Evolutionary conservation across 1,140 invertebrate species (phyloP), one percentile per base, ranked within the genome.

Genomic region (Teleopsis dalmanni): DNA sequence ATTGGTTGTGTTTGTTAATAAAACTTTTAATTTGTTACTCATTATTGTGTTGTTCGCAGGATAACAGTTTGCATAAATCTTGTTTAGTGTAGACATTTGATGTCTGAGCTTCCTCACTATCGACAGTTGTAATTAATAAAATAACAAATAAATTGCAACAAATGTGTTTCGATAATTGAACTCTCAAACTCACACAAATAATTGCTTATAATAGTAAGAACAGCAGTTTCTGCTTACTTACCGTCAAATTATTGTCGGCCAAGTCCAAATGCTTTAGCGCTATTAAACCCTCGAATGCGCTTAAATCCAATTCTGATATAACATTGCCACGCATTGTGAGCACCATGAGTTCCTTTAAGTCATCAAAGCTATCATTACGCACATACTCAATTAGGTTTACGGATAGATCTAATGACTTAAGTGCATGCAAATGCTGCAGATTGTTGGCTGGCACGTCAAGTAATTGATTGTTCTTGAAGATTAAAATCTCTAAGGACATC

Each of bases 221-320:
- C n/a, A 3, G 4, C 3, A 8, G 19, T n/a, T n/a, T n/a, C 14
- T 8, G 10, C 19, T 4, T 29, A 62, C 68, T 64, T 40, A 71
- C 73, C 49, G 85, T 86, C 56, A 91, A 75, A 71, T 88, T 88
- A 67, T 90, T 90, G 56, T 86, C 82, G 43, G 85, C 83, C 44
- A 95, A 70, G 67, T 91, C 81, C 40, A 94, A 73, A 56, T 79
- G 75, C 36, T 82, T 76, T 2, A 95, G 62, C 29, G 79, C 77
- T 25, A 79, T 76, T 22, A 88, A 68, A 48, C 80, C 78, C 49
- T 84, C 79, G 51, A 90, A 81, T 29, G 84, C 79, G 42, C 77
- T 76, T 50, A 77, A 74, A 60, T 82, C 77, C 44, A 89, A 75
- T 40, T 76, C 78, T 52, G 75, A 75, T 53, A 90, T 83, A 22